Base-by-base conservation (phyloP, 1,140 invertebrate species). In the Drosophila auraria region DNA sequence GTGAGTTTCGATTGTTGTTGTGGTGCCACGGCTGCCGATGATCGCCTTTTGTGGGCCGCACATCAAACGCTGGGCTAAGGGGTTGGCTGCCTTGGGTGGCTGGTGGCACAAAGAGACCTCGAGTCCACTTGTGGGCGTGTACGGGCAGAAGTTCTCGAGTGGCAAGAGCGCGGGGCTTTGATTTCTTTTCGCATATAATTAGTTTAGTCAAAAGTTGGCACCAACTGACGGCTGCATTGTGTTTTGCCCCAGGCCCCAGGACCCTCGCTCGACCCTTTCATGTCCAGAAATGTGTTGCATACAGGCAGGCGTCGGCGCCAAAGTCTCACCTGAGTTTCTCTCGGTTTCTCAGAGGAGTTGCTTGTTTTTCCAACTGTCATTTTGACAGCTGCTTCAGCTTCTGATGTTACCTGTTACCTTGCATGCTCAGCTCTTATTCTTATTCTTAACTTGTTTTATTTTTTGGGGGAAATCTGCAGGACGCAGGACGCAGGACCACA, bases 311-410 rank as follows among this genome's bases (percentile, higher is more conserved):
- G 61, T 72, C 64, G 80, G 56, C 71, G 61, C 78, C 64, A 82
- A 76, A 82, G 83, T 87, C 78, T 87, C 69, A 63, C 47, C 65
- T 38, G 50, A 70, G 69, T 51, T 51, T 9, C 77, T 42, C 47
- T 42, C 47, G 50, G 74, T 59, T 73, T 63, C 66, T 76, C 27
- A 0, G 5, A 30, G 27, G 27, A 30, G 27, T 30, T 49, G 45
- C 61, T 79, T 87, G 83, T 87, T 87, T 83, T 83, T 73, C 68
- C 78, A 87, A 83, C 84, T 87, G 84, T 87, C 80, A 87, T 87
- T 87, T 87, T 87, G 84, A 87, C 84, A 87, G 83, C 83, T 89
- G 84, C 74, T 71, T 51, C 63, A 61, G 69, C 62, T 63, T 14
- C 70, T 42, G 40, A 62, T 68, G 50, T 44, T 57, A 38, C 47